A percentile compares a stretch with the other conserved stretches of the same genome.
phyloP scores from a whole-genome alignment of 2,113 vertebrate species.

The Pongo pygmaeus region DNA sequence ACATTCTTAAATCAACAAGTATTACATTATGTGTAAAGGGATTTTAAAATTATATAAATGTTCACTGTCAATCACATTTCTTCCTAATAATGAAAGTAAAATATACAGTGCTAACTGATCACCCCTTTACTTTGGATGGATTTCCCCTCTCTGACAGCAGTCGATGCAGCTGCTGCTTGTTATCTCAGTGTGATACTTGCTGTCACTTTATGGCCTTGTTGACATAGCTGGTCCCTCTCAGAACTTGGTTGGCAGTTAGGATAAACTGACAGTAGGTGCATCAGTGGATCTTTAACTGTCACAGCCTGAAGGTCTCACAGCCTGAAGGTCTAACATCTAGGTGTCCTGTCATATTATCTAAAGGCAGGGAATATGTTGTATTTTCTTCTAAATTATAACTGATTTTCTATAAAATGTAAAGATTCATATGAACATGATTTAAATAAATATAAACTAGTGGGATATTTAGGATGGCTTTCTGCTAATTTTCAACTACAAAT shows the following conservation, averaged over 20 bases:
- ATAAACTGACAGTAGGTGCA: background rate
- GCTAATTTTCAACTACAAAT: background rate
- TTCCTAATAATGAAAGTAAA: background rate
- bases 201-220: background rate
- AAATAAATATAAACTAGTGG: background rate
- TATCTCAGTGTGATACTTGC: background rate
- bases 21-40: background rate
- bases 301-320: background rate
- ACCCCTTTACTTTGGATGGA: background rate
- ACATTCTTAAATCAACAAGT: background rate
- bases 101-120: background rate
- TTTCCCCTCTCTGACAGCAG: background rate
- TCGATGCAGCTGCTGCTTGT: background rate
- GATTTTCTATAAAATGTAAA: background rate
- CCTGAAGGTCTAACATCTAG: background rate
- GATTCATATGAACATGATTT: background rate
- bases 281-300: background rate
- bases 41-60: background rate
- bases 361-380: background rate
- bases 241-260: background rate
- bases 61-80: background rate
- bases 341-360: background rate
- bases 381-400: background rate
- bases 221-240: background rate
- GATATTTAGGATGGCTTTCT: background rate